Base-by-base conservation (phyloP, 1,140 invertebrate genomes). In the Grapholita molesta region DNA sequence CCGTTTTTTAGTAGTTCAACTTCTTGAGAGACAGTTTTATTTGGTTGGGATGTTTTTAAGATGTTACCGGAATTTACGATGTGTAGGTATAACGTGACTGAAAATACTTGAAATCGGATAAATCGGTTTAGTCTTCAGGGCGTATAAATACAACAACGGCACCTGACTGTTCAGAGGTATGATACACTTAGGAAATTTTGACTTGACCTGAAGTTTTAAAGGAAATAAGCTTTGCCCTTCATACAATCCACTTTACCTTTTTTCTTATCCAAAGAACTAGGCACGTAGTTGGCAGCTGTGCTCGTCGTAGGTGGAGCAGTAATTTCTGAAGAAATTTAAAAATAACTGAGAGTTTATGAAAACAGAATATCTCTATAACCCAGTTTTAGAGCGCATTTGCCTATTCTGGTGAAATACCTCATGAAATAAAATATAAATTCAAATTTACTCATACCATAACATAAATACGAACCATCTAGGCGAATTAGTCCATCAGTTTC, bases 401-500 rank as follows among this genome's bases (percentile, higher is more conserved):
- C 4, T n/a, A 38, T 38, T 38, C n/a, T 8, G n/a, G 15, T 18
- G 15, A 42, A 42, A 42, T 30, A 42, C 12, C n/a, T 35, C 12
- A 12, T 35, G 0, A 42, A 15, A 42, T 4, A 42, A 42, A 42
- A 42, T 5, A 2, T 21, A 15, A 18, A 15, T 42, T 15, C 2
- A 21, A 9, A 38, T 6, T 38, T 38, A 61, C 11, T 48, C 24
- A 64, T 25, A 30, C n/a, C n/a, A n/a, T n/a, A n/a, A n/a, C n/a
- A 11, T 23, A 1, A 25, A 69, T 42, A 67, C 72, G 69, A 95
- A 99, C 98, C 97, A 83, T 98, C 97, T 55, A 99, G 92, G 91
- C 97, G 96, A 85, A 99, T 98, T 53, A 96, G 94, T 15, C 97
- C 97, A 86, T 98, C 97, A 9, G 98, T 98, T 82, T 96, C 96